These are phyloP conservation scores for Lagodon rhomboides DNA, from an alignment of 2,797 vertebrate genomes.

Conservation along the genomic window DNA sequence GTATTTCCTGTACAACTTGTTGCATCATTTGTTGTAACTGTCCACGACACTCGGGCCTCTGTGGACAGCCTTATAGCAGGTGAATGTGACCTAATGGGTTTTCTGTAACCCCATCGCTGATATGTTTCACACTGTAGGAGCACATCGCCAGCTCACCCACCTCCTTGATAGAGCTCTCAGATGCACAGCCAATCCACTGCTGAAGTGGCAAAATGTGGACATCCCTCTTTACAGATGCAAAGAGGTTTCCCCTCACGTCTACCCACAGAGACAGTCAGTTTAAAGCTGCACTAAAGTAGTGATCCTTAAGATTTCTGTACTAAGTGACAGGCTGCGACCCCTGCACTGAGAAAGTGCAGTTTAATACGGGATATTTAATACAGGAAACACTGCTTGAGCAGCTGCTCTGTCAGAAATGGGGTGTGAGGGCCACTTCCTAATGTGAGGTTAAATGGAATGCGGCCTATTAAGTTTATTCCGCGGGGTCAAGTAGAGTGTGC, in stretches of 20 bases:
- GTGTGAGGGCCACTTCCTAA: too few species aligned
- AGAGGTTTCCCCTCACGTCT: background rate
- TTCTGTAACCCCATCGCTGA: background rate
- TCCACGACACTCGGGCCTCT: background rate
- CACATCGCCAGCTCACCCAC: background rate
- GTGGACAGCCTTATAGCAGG: background rate
- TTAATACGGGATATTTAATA: too few species aligned
- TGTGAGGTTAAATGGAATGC: too few species aligned
- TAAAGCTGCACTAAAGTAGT: background rate
- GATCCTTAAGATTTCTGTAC: background rate
- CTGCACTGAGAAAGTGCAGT: background rate
- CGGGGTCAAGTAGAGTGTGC: too few species aligned
- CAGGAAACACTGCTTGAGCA: too few species aligned
- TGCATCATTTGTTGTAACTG: conserved; percentile 1
- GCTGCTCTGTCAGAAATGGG: too few species aligned
- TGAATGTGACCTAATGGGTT: background rate
- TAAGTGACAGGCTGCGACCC: background rate
- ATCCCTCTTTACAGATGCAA: background rate
- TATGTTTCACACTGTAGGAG: background rate
- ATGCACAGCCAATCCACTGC: background rate
- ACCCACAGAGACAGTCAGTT: background rate
- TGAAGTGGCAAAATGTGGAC: background rate
- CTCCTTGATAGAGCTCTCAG: background rate
- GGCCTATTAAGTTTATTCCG: too few species aligned
- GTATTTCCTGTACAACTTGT: background rate